Evolutionary conservation across 2,797 vertebrate species (phyloP), one percentile per base, ranked within the genome.

Genomic region (Botia kubotai): DNA sequence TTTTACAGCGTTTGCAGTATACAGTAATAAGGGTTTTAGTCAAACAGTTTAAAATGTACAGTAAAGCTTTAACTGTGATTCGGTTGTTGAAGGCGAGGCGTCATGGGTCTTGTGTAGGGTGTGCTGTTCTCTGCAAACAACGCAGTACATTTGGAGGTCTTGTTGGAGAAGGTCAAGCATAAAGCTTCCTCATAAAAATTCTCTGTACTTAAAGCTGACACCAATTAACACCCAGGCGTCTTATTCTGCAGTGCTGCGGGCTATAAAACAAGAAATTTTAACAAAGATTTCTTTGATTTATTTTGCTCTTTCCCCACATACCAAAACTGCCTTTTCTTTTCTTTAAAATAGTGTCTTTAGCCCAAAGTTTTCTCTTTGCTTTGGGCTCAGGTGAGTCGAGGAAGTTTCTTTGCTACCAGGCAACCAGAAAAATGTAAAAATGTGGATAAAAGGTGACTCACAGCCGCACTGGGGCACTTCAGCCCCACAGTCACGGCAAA

Each of bases 211-310:
- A 58, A 39, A 16, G 26, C 11, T 48, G 65, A 58, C 52, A 69
- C 53, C 75, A 77, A 69, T 77, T 77, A 48, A 58, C 53, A 69
- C 36, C 58, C 29, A 48, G 69, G 58, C 33, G 43, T 26, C n/a
- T 19, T 76, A n/a, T 33, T 43, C 33, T 43, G 8, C 33, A 8
- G 50, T 68, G 50, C 65, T 13, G 0, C 52, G 48, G 36, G 36
- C 52, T 69, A 17, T 77, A 53, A 58, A 69, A 77, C 5, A 43
- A 19, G 4, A 2, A 11, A 23, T 67, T 67, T 57, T 23, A 77
- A 43, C 50, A 68, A 67, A 55, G 13, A 23, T 53, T 17, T n/a
- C 19, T 12, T 23, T 23, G 26, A 10, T 53, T 76, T 36, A 53
- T 75, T 52, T 65, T 66, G 4, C 52, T 77, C 26, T 33, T 77